Conservation (phyloP, 2,113 vertebrate species). For the Sarotherodon lohbergeri region DNA sequence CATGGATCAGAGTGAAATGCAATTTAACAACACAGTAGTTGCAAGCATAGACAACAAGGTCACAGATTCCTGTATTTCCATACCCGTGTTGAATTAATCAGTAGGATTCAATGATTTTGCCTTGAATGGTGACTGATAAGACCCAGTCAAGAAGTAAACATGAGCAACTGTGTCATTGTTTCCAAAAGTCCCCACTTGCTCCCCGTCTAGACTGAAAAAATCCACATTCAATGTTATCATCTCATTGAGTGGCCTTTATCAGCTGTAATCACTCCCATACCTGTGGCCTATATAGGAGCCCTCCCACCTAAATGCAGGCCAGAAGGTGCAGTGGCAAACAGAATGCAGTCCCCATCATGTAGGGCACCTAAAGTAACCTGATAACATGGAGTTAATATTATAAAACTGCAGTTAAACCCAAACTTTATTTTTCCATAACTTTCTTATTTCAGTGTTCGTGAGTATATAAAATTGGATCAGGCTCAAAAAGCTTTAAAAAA, state of each 20-base stretch:
- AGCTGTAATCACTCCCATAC: neutral
- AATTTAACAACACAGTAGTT: neutral
- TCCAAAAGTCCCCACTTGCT: neutral
- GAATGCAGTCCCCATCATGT: neutral
- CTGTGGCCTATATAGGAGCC: neutral
- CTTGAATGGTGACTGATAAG: neutral
- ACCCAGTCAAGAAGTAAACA: neutral
- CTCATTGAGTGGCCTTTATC: neutral
- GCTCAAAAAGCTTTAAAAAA: neutral
- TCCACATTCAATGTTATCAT: neutral
- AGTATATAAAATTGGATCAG: neutral
- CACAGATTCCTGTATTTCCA: neutral
- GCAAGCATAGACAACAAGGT: neutral
- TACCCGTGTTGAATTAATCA: neutral
- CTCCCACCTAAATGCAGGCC: neutral
- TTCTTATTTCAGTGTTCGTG: neutral
- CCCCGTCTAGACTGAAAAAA: neutral
- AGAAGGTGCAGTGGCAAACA: neutral
- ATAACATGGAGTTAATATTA: neutral
- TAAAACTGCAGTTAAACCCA: neutral
- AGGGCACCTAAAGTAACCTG: neutral
- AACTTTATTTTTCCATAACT: neutral
- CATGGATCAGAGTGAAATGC: neutral
- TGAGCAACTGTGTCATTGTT: neutral
- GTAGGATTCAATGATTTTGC: neutral